Evolutionary conservation across 1,140 invertebrate genomes (phyloP).

Genomic region (Lerema accius): DNA sequence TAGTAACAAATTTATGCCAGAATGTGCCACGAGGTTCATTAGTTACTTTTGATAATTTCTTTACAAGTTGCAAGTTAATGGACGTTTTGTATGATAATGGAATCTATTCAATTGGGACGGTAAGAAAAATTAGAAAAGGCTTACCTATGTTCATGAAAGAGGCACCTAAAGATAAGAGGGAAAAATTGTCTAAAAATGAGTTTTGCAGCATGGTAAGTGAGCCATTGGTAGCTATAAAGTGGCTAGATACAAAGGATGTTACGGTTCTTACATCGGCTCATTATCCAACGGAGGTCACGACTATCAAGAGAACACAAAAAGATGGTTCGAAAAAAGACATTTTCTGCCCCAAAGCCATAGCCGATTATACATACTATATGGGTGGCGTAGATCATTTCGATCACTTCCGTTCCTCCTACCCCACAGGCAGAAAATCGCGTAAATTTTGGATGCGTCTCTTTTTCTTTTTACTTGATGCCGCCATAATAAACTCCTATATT

Average conservation of each 20-base stretch:
- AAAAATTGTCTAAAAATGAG: too few relatives aligned
- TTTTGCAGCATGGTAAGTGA: too few relatives aligned
- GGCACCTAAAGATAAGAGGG: too few relatives aligned
- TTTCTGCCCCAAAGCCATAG: conserved; percentile 15
- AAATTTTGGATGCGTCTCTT: conserved; percentile 32
- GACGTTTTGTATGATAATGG: too few relatives aligned
- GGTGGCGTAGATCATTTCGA: conserved; percentile 35
- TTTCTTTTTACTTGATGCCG: conserved; percentile 22
- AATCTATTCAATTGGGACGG: too few relatives aligned
- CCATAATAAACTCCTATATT: conserved; percentile 27
- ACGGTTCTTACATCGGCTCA: conserved; percentile 33
- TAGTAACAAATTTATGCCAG: conserved; percentile 32
- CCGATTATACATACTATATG: conserved; percentile 36
- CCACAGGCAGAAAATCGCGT: conserved; percentile 16
- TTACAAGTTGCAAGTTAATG: conserved; percentile 25
- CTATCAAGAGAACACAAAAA: conserved; percentile 30
- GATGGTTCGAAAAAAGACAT: conserved; percentile 30
- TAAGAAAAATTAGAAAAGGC: too few relatives aligned
- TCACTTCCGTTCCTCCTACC: conserved; percentile 10
- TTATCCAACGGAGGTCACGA: conserved; percentile 30
- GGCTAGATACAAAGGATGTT: conserved; percentile 40
- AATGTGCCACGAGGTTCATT: neutral
- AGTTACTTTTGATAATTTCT: conserved; percentile 39
- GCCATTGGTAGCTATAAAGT: conserved; percentile 23
- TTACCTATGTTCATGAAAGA: too few relatives aligned